Base-by-base conservation (phyloP, 2,113 vertebrate genomes). In the Rhinogobius similis region DNA sequence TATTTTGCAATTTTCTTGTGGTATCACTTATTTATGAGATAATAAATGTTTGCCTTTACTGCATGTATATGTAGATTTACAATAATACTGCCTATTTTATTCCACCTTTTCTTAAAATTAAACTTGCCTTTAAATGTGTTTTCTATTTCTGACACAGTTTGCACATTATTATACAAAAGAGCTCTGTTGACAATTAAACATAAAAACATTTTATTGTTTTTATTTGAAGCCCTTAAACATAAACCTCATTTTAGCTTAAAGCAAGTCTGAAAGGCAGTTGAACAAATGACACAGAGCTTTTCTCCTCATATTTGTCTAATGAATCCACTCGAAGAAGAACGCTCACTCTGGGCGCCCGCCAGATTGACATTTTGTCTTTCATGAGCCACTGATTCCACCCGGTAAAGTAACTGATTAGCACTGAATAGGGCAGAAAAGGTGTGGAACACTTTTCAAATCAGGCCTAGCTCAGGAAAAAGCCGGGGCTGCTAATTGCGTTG, bases 401-500 rank as follows among this genome's bases (percentile, higher is more conserved):
- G 61, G 63, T 32, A 74, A 87, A 86, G 82, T 52, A 32, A 79
- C 73, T 86, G 81, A 86, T 88, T 88, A 88, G 80, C 70, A 62
- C n/a, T 82, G 78, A 90, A 86, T 87, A 50, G 78, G 82, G 80
- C 79, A 72, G 79, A 86, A 86, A 91, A 87, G 87, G 81, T 86
- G 86, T 85, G 83, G 63, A 85, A 86, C 74, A 69, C 84, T 87
- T 89, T 87, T 83, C 85, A 83, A 89, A 87, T 85, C 85, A 86
- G 73, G 76, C 77, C 68, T 8, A 68, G 85, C 73, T 75, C 73
- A 66, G 81, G 82, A 87, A 89, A 86, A 87, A 72, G 85, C 63
- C 76, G 16, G 84, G 87, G 72, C 52, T 62, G 66, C 86, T 92
- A 91, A 90, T 91, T 87, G 73, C 76, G 77, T 70, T 48, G 82